phyloP scores from a whole-genome alignment of 2,113 vertebrate species.

The Xerus inauris region DNA sequence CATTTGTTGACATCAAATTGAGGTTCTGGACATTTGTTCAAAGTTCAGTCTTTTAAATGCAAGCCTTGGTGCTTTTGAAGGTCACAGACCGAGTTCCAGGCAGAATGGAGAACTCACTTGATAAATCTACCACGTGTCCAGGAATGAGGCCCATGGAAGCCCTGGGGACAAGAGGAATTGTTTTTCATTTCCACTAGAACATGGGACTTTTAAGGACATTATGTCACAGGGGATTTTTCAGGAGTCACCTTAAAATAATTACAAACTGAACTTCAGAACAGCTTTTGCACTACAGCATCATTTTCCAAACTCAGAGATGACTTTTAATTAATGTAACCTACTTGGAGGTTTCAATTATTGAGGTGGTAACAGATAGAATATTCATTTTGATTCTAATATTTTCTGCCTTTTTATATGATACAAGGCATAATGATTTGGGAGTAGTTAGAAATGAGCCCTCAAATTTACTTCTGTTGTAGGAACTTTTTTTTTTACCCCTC shows the following conservation, averaged over 20 bases:
- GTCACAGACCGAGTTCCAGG: not conserved
- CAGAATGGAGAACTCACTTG: not conserved
- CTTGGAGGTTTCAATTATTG: not conserved
- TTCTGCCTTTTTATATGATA: not conserved
- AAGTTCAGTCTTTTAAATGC: conserved; percentile 12
- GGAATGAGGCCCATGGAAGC: not conserved
- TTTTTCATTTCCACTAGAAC: conserved; percentile 55
- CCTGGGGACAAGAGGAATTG: not conserved
- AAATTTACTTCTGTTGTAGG: not conserved
- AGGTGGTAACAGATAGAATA: not conserved
- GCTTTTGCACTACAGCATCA: not conserved
- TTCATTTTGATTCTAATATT: conserved; percentile 1
- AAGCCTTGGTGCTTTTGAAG: not conserved
- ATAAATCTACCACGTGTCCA: not conserved
- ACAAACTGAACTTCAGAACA: conserved; percentile 16
- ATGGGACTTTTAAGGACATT: conserved; percentile 40
- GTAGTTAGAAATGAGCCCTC: conserved; percentile 31
- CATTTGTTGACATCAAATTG: conserved; percentile 20
- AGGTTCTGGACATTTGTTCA: not conserved
- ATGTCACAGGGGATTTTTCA: conserved; percentile 43
- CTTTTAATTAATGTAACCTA: conserved; percentile 47
- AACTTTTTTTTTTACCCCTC: not conserved
- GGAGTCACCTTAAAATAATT: conserved; percentile 39
- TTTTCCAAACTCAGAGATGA: conserved; percentile 51
- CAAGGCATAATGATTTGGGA: not conserved